Evolutionary conservation across 2,888 invertebrate species (phyloP), one percentile per base, ranked within the genome.

Genomic region (Campaea margaritaria): DNA sequence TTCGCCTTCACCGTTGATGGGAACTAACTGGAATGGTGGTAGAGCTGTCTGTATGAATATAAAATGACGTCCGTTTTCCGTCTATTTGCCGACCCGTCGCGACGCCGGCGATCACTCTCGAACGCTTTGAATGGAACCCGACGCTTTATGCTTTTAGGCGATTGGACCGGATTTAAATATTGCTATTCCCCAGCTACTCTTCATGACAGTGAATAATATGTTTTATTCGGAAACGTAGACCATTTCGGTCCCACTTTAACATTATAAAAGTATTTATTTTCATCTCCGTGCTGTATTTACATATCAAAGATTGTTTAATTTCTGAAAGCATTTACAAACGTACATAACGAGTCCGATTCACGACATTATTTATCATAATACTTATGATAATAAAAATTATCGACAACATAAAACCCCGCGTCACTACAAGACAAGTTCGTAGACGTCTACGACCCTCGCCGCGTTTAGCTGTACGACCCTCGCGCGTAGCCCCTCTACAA

Each of bases 371-470:
- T 39, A 31, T 8, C 0, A 15, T 21, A 21, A 38, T 41, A 12
- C n/a, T 39, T 16, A 31, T 31, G n/a, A 27, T 14, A 27, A 21
- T 39, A 13, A 31, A 42, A 16, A 34, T 31, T 28, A 27, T 39
- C 21, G 49, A n/a, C 11, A 45, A 47, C 27, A 45, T 34, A 43
- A 21, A 50, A 14, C 12, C 34, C 7, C 53, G 7, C 63, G 57
- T 15, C 53, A 36, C 61, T 63, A 66, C 16, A 57, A 65, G 62
- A 59, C 58, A 53, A 58, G 62, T 50, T 64, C 67, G 69, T 71
- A 72, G 73, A 72, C 70, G 72, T 68, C 73, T 76, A 75, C 74
- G 71, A 56, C 65, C 64, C 65, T 58, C 57, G 65, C 64, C 65
- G 64, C 69, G 67, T 65, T 69, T 56, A 58, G 59, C 39, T 28